Evolutionary conservation across 2,888 invertebrate genomes (phyloP).

Genomic region (Acanthosepion pharaonis): DNA sequence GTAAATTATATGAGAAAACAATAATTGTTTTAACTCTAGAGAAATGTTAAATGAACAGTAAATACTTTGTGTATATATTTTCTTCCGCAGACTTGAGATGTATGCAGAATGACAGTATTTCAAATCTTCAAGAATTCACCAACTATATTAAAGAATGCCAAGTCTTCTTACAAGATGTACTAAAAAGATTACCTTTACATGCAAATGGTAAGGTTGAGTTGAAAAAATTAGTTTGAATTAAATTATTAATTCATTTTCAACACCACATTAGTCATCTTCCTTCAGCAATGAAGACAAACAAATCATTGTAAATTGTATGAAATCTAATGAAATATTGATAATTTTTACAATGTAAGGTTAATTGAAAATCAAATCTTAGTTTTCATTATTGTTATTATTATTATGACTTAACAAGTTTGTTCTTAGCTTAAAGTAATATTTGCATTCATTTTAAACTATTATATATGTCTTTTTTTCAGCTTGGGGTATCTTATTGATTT

Average conservation of each 20-base stretch:
- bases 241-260: background rate
- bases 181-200: constrained; percentile 8
- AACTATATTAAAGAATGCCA: background rate
- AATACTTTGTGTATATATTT: background rate
- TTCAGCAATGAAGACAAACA: background rate
- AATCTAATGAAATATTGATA: background rate
- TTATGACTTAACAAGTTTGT: background rate
- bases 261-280: background rate
- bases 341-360: background rate
- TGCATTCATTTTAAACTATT: background rate
- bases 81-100: background rate
- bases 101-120: background rate
- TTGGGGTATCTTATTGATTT: background rate
- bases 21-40: too few relatives aligned
- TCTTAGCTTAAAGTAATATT: constrained; percentile 3
- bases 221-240: background rate
- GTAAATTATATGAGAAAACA: too few relatives aligned
- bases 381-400: background rate
- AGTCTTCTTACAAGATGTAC: background rate
- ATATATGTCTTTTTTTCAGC: background rate
- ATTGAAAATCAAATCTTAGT: background rate
- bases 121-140: background rate
- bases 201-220: background rate
- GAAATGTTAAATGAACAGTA: too few relatives aligned
- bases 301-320: background rate